These are phyloP conservation scores for Drosophila athabasca DNA, from an alignment of 1,140 invertebrate genomes.

Conservation along the genomic window DNA sequence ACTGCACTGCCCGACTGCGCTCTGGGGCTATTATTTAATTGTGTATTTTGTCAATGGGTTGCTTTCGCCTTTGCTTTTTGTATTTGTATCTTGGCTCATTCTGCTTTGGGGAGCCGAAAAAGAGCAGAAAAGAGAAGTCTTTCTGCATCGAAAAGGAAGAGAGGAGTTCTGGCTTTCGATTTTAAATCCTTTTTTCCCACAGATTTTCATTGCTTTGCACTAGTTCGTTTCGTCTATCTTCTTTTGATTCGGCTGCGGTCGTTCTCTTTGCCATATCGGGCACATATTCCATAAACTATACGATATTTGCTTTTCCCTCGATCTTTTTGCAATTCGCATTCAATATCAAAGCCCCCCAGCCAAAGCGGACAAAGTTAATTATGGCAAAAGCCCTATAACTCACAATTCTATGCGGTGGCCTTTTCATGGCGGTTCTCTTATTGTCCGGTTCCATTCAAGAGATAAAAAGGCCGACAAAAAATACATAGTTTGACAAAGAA, in stretches of 20 bases:
- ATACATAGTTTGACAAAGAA: conserved; percentile 67
- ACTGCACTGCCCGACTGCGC: conserved; percentile 54
- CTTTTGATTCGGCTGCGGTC: no score
- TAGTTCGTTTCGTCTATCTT: not conserved
- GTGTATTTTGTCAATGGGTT: conserved; percentile 66
- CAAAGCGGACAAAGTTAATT: conserved; percentile 53
- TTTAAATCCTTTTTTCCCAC: conserved; percentile 21
- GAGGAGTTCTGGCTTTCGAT: not conserved
- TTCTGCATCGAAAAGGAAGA: not conserved
- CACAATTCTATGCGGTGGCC: conserved; percentile 36
- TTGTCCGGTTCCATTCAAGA: conserved; percentile 9
- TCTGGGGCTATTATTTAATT: conserved; percentile 71
- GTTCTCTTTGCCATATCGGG: no score
- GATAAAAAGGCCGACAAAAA: conserved; percentile 29
- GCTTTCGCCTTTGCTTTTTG: conserved; percentile 9
- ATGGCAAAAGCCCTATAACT: conserved; percentile 44
- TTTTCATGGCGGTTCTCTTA: conserved; percentile 28
- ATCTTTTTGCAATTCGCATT: conserved; percentile 39
- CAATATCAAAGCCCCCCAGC: conserved; percentile 37
- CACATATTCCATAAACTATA: conserved; percentile 5
- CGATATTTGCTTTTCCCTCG: conserved; percentile 14
- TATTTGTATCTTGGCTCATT: conserved; percentile 4
- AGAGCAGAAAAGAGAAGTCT: not conserved
- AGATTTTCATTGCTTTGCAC: conserved; percentile 24
- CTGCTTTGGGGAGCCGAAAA: conserved; percentile 8